These are phyloP conservation scores for Ceuthmochares aereus DNA, from an alignment of 2,113 vertebrate genomes.

Conservation along the genomic window DNA sequence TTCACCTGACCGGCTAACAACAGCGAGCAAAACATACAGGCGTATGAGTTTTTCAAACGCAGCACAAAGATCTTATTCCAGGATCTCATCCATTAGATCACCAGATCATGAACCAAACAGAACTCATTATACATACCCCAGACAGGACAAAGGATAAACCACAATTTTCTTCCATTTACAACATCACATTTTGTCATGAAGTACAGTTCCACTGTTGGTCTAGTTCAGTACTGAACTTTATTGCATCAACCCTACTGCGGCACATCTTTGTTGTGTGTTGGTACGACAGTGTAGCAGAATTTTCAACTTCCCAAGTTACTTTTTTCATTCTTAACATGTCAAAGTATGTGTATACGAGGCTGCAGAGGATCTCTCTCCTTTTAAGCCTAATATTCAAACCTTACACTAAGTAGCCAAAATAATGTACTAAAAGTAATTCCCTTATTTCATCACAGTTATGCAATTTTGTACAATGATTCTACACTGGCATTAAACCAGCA, in stretches of 20 bases:
- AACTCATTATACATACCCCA: neutral
- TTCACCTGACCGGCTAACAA: neutral
- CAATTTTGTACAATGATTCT: neutral
- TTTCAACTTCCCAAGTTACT: neutral
- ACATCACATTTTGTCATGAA: neutral
- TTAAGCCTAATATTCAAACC: neutral
- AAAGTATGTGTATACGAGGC: neutral
- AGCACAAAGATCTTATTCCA: fast-evolving
- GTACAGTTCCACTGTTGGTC: neutral
- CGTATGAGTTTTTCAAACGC: neutral
- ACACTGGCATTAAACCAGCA: conserved; percentile 1
- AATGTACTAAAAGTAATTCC: neutral
- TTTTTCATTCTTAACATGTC: neutral
- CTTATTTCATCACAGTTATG: neutral
- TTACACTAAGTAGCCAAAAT: neutral
- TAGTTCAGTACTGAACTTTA: neutral
- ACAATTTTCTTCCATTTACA: neutral
- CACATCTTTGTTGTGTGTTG: fast-evolving
- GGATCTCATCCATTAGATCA: neutral
- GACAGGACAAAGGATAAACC: neutral
- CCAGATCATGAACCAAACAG: neutral
- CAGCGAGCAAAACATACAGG: neutral
- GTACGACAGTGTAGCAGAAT: neutral
- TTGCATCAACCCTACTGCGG: fast-evolving
- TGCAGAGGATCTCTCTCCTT: neutral